Evolutionary conservation across 2,888 invertebrate genomes (phyloP), one percentile per base, ranked within the genome.

Genomic region (Tricholauxania praeusta): DNA sequence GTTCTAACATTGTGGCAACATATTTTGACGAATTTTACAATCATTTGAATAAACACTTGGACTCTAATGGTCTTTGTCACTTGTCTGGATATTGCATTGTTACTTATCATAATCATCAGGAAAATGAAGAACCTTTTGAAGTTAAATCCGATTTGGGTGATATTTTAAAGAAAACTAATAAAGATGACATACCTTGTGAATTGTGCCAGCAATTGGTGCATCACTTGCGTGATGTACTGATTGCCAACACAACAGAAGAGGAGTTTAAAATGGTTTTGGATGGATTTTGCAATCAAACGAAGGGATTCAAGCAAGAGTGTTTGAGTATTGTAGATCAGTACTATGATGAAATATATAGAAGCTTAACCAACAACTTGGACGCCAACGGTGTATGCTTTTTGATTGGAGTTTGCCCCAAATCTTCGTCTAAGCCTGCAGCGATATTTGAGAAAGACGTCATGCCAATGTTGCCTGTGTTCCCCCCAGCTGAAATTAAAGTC

Each of bases 231-330:
- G 94, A 96, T 83, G 89, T 95, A 8, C 86, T 97, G 32, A 89
- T 94, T 47, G 93, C 96, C 19, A 96, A 96, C 84, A 95, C 96
- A 0, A 96, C 97, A 0, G 93, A 94, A 85, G 80, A 88, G 0
- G 95, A 96, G 87, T 96, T 96, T 87, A 91, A 93, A 85, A 89
- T 90, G 81, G 92, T 96, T 0, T 84, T 95, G 15, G 89, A 91
- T 82, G 94, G 96, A 74, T 88, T 96, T 6, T 96, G 96, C 89
- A 93, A 93, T 77, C 94, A 95, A 88, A 93, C 93, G 0, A 91
- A 91, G 74, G 89, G 90, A 12, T 95, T 95, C 87, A 90, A 92
- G 76, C 83, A 89, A 2, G 93, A 96, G 89, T 97, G 97, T 82
- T 87, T 91, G 2, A 89, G 91, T 73, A 88, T 96, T 55, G 94